Percentiles rank a stretch among this genome's conserved stretches.
Evolutionary conservation across 2,888 invertebrate genomes (phyloP).

Genomic region (Tipula vernalis): DNA sequence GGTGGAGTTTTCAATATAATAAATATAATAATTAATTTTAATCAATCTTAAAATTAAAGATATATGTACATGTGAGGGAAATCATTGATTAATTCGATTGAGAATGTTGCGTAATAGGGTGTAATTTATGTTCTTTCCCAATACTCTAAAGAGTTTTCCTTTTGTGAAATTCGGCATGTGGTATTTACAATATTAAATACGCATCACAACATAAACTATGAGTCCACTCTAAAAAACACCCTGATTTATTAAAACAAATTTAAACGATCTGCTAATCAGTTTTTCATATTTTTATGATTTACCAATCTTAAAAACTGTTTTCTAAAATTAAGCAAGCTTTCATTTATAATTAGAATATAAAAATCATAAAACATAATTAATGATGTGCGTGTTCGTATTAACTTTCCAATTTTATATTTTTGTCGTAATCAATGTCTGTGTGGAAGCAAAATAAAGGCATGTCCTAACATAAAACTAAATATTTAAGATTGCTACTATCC

Average conservation of each 20-base stretch:
- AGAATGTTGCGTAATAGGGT: too few relatives aligned
- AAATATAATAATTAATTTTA: neutral
- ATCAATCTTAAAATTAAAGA: neutral
- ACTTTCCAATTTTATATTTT: neutral
- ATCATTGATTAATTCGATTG: too few relatives aligned
- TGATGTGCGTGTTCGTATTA: neutral
- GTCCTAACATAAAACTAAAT: neutral
- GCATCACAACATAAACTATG: too few relatives aligned
- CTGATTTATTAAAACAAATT: too few relatives aligned
- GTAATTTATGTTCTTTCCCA: too few relatives aligned
- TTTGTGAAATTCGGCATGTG: too few relatives aligned
- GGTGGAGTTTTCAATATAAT: neutral
- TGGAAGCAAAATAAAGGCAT: neutral
- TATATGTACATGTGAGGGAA: too few relatives aligned
- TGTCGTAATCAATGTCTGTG: neutral
- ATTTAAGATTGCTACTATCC: neutral
- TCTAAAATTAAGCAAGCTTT: neutral
- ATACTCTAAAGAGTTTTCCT: too few relatives aligned
- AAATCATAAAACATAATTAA: neutral
- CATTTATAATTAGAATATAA: neutral
- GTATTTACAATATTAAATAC: too few relatives aligned
- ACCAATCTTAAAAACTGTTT: neutral
- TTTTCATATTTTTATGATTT: neutral
- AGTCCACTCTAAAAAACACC: too few relatives aligned
- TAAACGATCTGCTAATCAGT: neutral